These are phyloP conservation scores for Microhierax caerulescens DNA, from an alignment of 2,797 vertebrate genomes.

Conservation along the genomic window DNA sequence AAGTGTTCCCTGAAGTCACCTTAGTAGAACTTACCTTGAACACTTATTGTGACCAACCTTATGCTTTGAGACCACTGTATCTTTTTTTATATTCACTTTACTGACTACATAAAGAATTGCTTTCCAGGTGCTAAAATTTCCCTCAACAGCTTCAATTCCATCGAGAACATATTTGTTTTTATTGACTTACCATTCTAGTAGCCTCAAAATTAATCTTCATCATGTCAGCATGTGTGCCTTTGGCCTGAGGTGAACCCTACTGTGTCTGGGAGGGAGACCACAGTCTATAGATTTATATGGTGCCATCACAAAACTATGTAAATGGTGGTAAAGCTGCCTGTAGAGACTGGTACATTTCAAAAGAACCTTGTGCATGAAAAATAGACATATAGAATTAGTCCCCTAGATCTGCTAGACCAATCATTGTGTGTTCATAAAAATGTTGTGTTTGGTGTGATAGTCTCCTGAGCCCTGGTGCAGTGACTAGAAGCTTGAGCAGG, in stretches of 20 bases:
- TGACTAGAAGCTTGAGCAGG: background rate
- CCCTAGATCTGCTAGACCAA: background rate
- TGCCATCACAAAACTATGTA: background rate
- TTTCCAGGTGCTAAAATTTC: constrained; percentile 15
- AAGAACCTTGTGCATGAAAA: background rate
- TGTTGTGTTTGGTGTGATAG: background rate
- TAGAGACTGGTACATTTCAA: background rate
- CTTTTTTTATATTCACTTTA: background rate
- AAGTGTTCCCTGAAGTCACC: background rate
- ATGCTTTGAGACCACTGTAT: background rate
- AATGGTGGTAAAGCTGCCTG: background rate
- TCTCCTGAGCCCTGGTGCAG: background rate
- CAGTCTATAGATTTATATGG: background rate
- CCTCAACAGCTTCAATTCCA: background rate
- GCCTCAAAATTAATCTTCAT: background rate
- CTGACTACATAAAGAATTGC: background rate
- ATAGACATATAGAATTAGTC: background rate
- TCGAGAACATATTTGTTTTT: background rate
- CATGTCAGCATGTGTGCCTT: background rate
- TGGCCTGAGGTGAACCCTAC: background rate
- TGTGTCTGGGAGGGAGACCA: background rate
- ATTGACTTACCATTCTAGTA: constrained; percentile 14
- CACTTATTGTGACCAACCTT: background rate
- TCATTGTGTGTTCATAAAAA: background rate
- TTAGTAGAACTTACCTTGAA: background rate